Evolutionary conservation across 64 coral and sea anemone species (phyloP), one percentile per base, ranked within the genome.

Genomic region (Pocillopora damicornis): DNA sequence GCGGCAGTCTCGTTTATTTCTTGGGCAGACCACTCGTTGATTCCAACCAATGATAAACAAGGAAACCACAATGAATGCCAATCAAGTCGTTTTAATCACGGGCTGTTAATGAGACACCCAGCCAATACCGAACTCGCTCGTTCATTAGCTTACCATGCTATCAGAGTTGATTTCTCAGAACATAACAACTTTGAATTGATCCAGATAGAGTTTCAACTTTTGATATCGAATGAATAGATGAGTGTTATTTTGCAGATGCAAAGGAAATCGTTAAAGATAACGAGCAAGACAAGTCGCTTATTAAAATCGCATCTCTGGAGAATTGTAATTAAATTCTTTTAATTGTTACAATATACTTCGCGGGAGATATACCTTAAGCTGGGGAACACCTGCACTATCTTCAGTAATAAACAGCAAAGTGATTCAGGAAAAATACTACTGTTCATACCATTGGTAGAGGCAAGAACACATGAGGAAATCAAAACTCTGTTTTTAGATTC

Each of bases 51-150:
- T 90, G 66, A 90, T 12, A 23, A 84, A 22, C 74, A 60, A 66
- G 58, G 37, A 35, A 67, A 84, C 11, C 60, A 83, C 73, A 83
- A 82, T 63, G 11, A 83, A 84, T 90, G 89, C 80, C 89, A 90
- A 90, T 90, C 89, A 90, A 90, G 79, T 75, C 89, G 63, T 90
- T 90, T 90, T 90, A 82, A 90, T 90, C 79, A 82, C 72, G 80
- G 80, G 76, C 35, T 76, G 73, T 75, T 81, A 90, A 90, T 90
- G 89, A 90, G 68, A 35, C 11, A 58, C 35, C 61, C 68, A 85
- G 23, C 89, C 89, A 90, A 85, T 90, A 58, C 37, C 63, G 37
- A 64, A 18, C 51, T 42, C 58, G 6, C 16, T 6, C 42, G 23
- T 73, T 90, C 71, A 75, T 90, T 90, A 80, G 89, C 74, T 90